These are phyloP conservation scores for Xanthia togata DNA, from an alignment of 2,888 invertebrate genomes.

Conservation along the genomic window DNA sequence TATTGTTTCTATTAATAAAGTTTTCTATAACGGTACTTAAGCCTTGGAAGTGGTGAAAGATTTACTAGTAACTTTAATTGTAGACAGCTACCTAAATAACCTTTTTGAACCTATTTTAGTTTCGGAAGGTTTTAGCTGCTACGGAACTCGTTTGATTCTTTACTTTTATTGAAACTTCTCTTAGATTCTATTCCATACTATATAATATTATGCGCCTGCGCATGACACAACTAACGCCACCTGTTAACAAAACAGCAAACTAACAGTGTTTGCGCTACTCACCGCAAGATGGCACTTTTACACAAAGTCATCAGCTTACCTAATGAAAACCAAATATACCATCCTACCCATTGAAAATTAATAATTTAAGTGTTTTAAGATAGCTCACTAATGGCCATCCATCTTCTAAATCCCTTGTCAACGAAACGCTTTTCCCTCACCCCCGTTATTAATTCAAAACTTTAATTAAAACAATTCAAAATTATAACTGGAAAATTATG, in stretches of 20 bases:
- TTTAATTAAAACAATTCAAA: slow-evolving; percentile 87
- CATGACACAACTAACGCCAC: slow-evolving; percentile 77
- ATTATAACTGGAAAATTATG: slow-evolving; percentile 85
- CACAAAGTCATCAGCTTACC: neutral
- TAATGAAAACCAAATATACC: slow-evolving; percentile 23
- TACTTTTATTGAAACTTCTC: neutral
- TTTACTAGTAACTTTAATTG: neutral
- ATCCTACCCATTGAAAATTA: slow-evolving; percentile 50
- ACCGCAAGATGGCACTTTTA: slow-evolving; percentile 71
- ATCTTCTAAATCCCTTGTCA: slow-evolving; percentile 79
- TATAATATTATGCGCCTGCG: slow-evolving; percentile 70
- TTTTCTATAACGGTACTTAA: neutral
- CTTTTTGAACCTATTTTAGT: neutral
- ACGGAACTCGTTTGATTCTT: neutral
- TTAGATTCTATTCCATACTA: neutral
- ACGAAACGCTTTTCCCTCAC: slow-evolving; percentile 71
- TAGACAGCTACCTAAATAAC: neutral
- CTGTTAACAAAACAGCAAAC: slow-evolving; percentile 66
- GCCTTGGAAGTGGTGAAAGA: neutral
- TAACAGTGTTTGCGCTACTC: slow-evolving; percentile 70
- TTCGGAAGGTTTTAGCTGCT: neutral
- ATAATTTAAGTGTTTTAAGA: slow-evolving; percentile 65
- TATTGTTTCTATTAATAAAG: slow-evolving; percentile 10
- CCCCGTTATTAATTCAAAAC: slow-evolving; percentile 81
- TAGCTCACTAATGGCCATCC: slow-evolving; percentile 68